Evolutionary conservation across 2,797 vertebrate genomes (phyloP).

Genomic region (Aulostomus chinensis): DNA sequence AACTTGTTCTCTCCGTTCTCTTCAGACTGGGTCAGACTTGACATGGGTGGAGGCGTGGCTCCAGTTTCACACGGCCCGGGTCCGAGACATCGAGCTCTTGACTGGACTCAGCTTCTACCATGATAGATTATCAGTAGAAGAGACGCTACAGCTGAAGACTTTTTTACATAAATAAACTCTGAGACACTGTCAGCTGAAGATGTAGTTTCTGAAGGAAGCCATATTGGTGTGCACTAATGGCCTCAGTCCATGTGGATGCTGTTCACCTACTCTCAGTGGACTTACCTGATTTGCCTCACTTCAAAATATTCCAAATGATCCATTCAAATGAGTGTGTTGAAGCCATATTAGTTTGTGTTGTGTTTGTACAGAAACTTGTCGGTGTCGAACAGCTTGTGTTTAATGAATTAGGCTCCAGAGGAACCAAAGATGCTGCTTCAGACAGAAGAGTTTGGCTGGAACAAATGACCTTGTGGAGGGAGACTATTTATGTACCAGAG

Average conservation of each 20-base stretch:
- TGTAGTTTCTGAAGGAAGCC: slow-evolving; percentile 32
- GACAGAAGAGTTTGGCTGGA: background rate
- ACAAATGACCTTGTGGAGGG: slow-evolving; percentile 12
- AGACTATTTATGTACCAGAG: slow-evolving; percentile 28
- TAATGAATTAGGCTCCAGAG: slow-evolving; percentile 1
- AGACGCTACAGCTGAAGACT: slow-evolving; percentile 91
- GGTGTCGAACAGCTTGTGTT: background rate
- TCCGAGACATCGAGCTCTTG: slow-evolving; percentile 91
- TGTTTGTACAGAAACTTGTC: no score
- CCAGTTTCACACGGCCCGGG: slow-evolving; percentile 83
- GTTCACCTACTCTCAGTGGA: background rate
- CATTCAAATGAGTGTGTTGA: no score
- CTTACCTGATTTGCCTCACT: background rate
- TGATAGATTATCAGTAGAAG: slow-evolving; percentile 76
- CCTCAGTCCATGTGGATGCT: slow-evolving; percentile 13
- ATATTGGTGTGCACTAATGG: slow-evolving; percentile 23
- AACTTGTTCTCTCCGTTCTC: background rate
- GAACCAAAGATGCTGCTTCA: slow-evolving; percentile 33
- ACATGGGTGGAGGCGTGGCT: slow-evolving; percentile 87
- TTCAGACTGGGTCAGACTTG: slow-evolving; percentile 69
- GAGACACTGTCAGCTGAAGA: background rate
- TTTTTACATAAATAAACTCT: slow-evolving; percentile 78
- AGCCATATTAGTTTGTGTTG: no score
- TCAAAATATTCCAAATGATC: no score
- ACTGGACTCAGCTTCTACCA: slow-evolving; percentile 95